Conservation (phyloP, 2,797 vertebrate genomes). For the Pterois miles region DNA sequence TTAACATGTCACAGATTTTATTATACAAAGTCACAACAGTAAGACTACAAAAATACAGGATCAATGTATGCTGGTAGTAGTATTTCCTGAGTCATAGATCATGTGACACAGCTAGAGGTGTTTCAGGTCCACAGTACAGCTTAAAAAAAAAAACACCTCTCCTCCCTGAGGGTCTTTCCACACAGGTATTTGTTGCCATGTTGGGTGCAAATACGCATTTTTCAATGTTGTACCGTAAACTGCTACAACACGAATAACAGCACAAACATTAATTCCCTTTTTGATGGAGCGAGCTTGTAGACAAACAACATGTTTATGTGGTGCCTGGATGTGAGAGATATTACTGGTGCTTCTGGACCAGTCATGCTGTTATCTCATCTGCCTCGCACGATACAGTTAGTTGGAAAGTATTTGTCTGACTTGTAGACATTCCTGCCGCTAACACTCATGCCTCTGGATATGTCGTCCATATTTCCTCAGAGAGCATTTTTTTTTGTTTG, state of each 20-base stretch:
- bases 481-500: no score
- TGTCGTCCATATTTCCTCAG: no score
- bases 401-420: not conserved
- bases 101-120: slow-evolving; percentile 29
- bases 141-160: not conserved
- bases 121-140: slow-evolving; percentile 41
- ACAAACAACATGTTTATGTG: slow-evolving; percentile 15
- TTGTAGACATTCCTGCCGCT: not conserved
- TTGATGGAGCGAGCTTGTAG: slow-evolving; percentile 28
- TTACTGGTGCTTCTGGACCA: not conserved
- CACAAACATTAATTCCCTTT: slow-evolving; percentile 74
- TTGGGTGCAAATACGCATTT: slow-evolving; percentile 58
- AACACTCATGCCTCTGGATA: no score
- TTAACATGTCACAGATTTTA: slow-evolving; percentile 13
- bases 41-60: slow-evolving; percentile 24
- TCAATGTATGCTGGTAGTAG: slow-evolving; percentile 12
- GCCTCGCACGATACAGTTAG: not conserved
- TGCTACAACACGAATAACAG: slow-evolving; percentile 41
- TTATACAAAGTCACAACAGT: slow-evolving; percentile 22
- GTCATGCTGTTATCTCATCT: not conserved
- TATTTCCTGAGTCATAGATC: slow-evolving; percentile 51
- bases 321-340: not conserved
- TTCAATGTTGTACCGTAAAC: slow-evolving; percentile 36
- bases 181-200: slow-evolving; percentile 17
- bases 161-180: slow-evolving; percentile 63